These are phyloP conservation scores for Bombus sylvicola DNA, from an alignment of 1,140 invertebrate species.

Conservation along the genomic window DNA sequence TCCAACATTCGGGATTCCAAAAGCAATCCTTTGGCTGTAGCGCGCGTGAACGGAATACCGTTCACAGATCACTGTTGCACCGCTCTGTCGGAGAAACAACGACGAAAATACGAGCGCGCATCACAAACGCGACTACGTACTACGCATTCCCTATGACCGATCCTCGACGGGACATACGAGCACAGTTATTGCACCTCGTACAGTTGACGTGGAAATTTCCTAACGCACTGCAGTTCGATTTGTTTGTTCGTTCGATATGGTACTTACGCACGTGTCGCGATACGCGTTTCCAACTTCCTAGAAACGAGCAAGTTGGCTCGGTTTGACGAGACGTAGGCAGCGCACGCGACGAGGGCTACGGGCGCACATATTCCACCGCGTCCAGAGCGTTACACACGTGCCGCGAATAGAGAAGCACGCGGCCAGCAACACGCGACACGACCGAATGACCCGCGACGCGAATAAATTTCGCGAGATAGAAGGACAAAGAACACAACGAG, in stretches of 20 bases:
- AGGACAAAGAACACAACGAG: neutral
- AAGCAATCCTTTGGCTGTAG: neutral
- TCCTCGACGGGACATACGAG: neutral
- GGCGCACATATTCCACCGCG: neutral
- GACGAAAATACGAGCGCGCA: neutral
- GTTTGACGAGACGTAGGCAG: neutral
- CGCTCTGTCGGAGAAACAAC: neutral
- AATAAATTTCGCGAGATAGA: neutral
- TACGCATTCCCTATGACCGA: neutral
- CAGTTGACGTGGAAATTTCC: neutral
- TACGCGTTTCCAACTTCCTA: neutral
- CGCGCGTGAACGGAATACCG: constrained; percentile 29
- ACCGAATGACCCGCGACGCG: constrained; percentile 10
- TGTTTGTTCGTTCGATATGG: neutral
- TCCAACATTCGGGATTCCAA: neutral
- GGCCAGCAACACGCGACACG: constrained; percentile 1
- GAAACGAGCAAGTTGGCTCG: neutral
- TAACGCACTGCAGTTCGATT: neutral
- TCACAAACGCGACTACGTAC: neutral
- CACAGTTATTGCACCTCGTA: constrained; percentile 22
- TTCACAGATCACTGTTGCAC: neutral
- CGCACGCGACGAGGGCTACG: neutral
- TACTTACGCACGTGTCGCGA: constrained; percentile 12
- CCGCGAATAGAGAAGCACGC: constrained; percentile 16
- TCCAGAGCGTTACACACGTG: constrained; percentile 7